Conservation (phyloP, 2,888 invertebrate genomes). For the Hyposoter didymator region DNA sequence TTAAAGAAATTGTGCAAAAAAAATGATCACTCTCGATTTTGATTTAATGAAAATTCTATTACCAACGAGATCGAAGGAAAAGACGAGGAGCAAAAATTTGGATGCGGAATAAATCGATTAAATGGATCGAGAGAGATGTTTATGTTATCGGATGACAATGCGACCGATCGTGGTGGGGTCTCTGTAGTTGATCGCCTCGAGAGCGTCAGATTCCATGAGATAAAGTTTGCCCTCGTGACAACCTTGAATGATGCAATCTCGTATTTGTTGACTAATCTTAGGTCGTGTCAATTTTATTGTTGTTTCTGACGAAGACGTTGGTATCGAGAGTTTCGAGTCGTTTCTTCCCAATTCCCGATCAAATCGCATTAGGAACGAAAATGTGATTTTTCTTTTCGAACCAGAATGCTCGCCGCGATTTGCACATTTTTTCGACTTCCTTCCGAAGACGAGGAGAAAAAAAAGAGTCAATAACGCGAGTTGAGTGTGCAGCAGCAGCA, state of each 20-base stretch:
- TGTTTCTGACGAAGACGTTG: neutral
- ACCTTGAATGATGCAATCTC: conserved; percentile 22
- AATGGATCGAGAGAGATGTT: conserved; percentile 40
- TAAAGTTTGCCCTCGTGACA: conserved; percentile 14
- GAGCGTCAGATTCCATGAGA: conserved; percentile 40
- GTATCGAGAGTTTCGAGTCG: no score
- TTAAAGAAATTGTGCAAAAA: no score
- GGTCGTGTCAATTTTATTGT: neutral
- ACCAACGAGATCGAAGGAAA: neutral
- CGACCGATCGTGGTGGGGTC: conserved; percentile 1
- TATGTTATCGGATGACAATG: conserved; percentile 37
- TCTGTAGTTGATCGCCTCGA: neutral
- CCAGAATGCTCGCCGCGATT: no score
- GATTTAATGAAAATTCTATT: no score
- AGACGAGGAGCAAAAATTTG: neutral
- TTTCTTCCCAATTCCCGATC: no score
- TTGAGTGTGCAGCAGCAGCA: conserved; percentile 24
- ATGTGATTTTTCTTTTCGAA: no score
- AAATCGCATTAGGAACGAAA: no score
- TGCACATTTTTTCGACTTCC: no score
- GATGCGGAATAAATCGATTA: conserved; percentile 25
- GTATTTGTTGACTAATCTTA: neutral
- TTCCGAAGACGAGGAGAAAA: neutral
- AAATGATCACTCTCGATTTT: no score
- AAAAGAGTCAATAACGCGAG: neutral